phyloP scores from a whole-genome alignment of 2,797 vertebrate genomes.

The Novumbra hubbsi region DNA sequence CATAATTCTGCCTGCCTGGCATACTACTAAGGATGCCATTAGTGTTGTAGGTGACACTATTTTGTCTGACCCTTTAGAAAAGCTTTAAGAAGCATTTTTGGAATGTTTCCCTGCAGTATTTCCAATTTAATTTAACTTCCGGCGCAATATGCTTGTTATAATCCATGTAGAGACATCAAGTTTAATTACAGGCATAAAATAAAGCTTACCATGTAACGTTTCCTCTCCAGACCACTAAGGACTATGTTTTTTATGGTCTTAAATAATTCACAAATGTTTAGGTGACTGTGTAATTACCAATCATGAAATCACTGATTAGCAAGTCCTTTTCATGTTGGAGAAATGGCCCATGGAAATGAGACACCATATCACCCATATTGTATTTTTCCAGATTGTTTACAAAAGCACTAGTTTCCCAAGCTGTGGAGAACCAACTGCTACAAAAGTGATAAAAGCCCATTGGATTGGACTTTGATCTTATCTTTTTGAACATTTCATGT shows the following conservation, averaged over 20 bases:
- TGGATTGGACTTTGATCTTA: constrained; percentile 20
- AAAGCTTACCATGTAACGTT: not conserved
- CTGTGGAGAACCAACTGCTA: constrained; percentile 36
- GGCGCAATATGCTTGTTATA: constrained; percentile 11
- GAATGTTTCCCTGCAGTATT: not conserved
- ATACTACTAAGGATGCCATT: constrained; percentile 8
- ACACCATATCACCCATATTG: constrained; percentile 27
- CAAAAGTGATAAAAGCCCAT: constrained; percentile 42
- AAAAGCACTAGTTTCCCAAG: constrained; percentile 9
- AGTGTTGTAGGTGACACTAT: constrained; percentile 9
- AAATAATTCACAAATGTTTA: constrained; percentile 21
- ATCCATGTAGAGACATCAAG: constrained; percentile 4
- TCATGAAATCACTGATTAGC: constrained; percentile 32
- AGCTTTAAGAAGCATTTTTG: not conserved
- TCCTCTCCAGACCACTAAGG: constrained; percentile 27
- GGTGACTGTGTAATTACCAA: not conserved
- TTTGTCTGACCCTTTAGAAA: not conserved
- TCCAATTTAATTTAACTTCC: constrained; percentile 18
- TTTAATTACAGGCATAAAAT: constrained; percentile 28
- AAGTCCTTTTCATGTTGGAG: constrained; percentile 25
- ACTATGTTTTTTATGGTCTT: constrained; percentile 7
- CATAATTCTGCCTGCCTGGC: not conserved
- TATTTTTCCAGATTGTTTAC: constrained; percentile 40
- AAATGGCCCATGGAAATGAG: constrained; percentile 13
- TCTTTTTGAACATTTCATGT: constrained; percentile 10